Conservation (phyloP, 2,888 invertebrate species). For the Hipparchia semele region DNA sequence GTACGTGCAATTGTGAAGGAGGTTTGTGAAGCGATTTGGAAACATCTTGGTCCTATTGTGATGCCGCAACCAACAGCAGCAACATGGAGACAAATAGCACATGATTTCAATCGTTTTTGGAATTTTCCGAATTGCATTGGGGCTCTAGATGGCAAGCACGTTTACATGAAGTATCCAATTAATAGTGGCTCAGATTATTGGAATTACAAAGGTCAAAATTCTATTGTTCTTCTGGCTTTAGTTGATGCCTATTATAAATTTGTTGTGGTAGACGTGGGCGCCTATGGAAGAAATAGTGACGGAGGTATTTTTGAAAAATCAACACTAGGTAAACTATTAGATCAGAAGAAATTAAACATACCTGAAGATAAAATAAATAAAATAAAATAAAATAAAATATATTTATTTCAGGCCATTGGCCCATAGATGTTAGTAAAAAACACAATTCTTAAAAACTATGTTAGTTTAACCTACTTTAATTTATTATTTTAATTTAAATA, state of each 20-base stretch:
- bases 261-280: conserved; percentile 24
- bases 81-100: conserved; percentile 38
- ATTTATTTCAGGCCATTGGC: no score
- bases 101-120: conserved; percentile 38
- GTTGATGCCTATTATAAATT: conserved; percentile 40
- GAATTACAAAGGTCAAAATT: conserved; percentile 40
- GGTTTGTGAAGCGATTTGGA: conserved; percentile 48
- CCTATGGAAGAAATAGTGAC: conserved; percentile 13
- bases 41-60: conserved; percentile 41
- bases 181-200: conserved; percentile 40
- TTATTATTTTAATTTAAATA: no score
- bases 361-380: no score
- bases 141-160: conserved; percentile 40
- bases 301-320: conserved; percentile 17
- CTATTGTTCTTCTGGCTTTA: conserved; percentile 40
- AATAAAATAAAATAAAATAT: no score
- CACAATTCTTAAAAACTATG: no score
- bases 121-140: conserved; percentile 13
- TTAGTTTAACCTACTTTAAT: no score
- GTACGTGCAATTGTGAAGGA: conserved; percentile 32
- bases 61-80: conserved; percentile 42
- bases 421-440: no score
- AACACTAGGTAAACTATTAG: conserved; percentile 6
- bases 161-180: conserved; percentile 36
- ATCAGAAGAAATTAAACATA: conserved; percentile 13